Conservation (phyloP, 2,113 vertebrate genomes). For the Perca schrenkii region DNA sequence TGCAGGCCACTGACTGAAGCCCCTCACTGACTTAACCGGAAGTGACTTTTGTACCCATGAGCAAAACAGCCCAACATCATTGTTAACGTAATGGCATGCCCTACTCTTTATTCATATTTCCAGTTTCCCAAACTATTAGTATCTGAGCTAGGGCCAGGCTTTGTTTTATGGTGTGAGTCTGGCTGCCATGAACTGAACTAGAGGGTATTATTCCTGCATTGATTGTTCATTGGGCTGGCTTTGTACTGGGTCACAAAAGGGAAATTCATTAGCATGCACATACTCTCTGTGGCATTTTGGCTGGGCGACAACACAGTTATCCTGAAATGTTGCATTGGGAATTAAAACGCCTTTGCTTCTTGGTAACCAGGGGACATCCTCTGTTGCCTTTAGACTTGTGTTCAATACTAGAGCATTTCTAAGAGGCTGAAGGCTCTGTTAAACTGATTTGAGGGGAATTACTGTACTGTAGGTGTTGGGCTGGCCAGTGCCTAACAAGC, state of each 20-base stretch:
- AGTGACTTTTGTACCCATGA: constrained; percentile 54
- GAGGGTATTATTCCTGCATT: constrained; percentile 56
- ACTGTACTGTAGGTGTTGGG: neutral
- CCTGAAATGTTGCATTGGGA: constrained; percentile 56
- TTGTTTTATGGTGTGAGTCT: constrained; percentile 57
- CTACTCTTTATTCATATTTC: constrained; percentile 48
- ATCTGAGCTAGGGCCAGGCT: constrained; percentile 36
- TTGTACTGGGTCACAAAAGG: constrained; percentile 55
- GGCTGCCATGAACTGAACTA: constrained; percentile 48
- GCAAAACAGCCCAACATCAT: constrained; percentile 27
- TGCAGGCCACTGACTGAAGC: constrained; percentile 37
- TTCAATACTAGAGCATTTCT: constrained; percentile 42
- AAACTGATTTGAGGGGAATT: constrained; percentile 7
- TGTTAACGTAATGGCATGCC: constrained; percentile 41
- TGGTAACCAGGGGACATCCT: constrained; percentile 40
- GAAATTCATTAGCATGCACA: constrained; percentile 73
- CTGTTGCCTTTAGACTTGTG: constrained; percentile 20
- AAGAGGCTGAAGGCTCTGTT: constrained; percentile 18
- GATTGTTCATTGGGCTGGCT: constrained; percentile 54
- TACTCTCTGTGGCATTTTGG: constrained; percentile 72
- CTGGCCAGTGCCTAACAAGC: neutral
- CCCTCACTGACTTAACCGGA: constrained; percentile 33
- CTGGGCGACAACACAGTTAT: constrained; percentile 60
- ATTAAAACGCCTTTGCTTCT: constrained; percentile 54
- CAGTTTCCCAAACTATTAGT: constrained; percentile 52